Evolutionary conservation across 2,888 invertebrate genomes (phyloP).

Genomic region (Odontocolon sp.): DNA sequence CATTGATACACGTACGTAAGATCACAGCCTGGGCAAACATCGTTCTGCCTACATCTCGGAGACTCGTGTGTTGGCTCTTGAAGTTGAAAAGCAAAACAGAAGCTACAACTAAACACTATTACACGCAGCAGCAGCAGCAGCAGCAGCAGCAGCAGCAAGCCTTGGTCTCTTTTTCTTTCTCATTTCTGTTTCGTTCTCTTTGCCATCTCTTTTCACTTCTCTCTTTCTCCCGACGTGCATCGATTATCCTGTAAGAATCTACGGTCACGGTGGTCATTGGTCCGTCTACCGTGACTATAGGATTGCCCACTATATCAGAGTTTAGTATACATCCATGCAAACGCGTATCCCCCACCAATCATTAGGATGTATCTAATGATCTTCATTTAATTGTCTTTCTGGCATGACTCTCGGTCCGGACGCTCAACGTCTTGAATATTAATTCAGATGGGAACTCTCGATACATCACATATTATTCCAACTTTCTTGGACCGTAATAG

Average conservation of each 20-base stretch:
- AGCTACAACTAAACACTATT: no score
- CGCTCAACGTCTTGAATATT: conserved; percentile 52
- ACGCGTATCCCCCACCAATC: conserved; percentile 30
- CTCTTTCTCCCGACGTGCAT: conserved; percentile 12
- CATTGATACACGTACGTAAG: no score
- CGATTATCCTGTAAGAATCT: conserved; percentile 46
- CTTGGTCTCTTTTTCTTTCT: not conserved
- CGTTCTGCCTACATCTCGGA: no score
- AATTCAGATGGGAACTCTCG: conserved; percentile 42
- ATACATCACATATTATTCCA: conserved; percentile 28
- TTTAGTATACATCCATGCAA: conserved; percentile 41
- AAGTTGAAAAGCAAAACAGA: no score
- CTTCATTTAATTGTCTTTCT: conserved; percentile 61
- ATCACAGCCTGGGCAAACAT: no score
- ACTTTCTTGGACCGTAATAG: no score
- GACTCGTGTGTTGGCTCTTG: no score
- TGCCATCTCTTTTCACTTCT: conserved; percentile 18
- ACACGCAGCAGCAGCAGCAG: no score
- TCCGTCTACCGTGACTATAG: not conserved
- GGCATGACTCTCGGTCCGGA: conserved; percentile 41
- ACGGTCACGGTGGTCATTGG: conserved; percentile 54
- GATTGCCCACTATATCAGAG: not conserved
- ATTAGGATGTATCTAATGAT: conserved; percentile 62
- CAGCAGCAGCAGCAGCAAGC: no score
- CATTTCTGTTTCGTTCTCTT: conserved; percentile 11